Evolutionary conservation across 2,797 vertebrate species (phyloP).

Genomic region (Myotis daubentonii): DNA sequence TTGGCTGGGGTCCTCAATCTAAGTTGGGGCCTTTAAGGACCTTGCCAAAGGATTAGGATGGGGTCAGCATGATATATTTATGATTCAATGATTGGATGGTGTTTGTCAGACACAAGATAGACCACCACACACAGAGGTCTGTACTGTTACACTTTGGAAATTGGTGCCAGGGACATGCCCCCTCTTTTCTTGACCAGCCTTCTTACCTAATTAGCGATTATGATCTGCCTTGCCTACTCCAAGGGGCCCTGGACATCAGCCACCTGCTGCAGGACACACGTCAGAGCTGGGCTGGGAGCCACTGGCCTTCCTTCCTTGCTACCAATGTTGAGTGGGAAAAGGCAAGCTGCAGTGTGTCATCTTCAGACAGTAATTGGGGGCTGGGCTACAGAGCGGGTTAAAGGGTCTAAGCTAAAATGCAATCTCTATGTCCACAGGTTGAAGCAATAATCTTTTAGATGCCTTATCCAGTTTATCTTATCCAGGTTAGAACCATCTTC

Average conservation of each 20-base stretch:
- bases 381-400: not conserved
- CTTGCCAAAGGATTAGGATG: conserved; percentile 56
- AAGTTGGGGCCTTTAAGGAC: conserved; percentile 41
- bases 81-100: conserved; percentile 44
- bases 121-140: conserved; percentile 12
- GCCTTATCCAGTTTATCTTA: not conserved
- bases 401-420: conserved; percentile 14
- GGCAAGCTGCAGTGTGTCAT: not conserved
- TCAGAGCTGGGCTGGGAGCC: conserved; percentile 51
- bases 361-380: not conserved
- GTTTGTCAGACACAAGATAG: conserved; percentile 6
- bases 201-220: conserved; percentile 65
- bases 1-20: conserved; percentile 66
- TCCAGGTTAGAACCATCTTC: not conserved
- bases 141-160: not conserved
- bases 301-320: not conserved
- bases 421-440: not conserved
- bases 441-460: conserved; percentile 19
- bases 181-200: not conserved
- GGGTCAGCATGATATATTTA: conserved; percentile 7
- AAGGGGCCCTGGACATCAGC: conserved; percentile 33
- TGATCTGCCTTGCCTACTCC: conserved; percentile 56
- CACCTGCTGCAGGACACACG: conserved; percentile 59
- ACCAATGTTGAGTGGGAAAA: not conserved
- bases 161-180: conserved; percentile 12